phyloP scores from a whole-genome alignment of 2,888 invertebrate species.

The Rotaria socialis region DNA sequence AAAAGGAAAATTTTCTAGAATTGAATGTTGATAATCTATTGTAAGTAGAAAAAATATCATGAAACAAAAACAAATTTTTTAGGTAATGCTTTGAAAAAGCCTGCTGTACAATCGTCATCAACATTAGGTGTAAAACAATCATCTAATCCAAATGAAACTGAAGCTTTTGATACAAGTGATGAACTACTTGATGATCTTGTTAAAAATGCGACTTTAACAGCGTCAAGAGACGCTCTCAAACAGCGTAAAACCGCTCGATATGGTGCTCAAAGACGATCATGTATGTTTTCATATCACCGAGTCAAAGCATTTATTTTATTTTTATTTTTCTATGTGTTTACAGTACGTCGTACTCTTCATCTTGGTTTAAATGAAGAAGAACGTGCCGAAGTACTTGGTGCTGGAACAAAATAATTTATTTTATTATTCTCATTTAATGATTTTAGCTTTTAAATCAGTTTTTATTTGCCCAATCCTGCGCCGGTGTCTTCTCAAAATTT shows the following conservation, averaged over 20 bases:
- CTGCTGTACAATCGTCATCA: background rate
- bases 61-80: background rate
- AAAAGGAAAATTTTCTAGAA: no score
- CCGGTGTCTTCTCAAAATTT: background rate
- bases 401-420: background rate
- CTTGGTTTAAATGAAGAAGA: conserved; percentile 25
- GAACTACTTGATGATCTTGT: conserved; percentile 25
- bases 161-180: conserved; percentile 27
- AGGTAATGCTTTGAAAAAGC: background rate
- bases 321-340: no score
- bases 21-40: no score
- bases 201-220: conserved; percentile 5
- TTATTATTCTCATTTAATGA: background rate
- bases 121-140: background rate
- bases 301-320: background rate
- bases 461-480: background rate
- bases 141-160: conserved; percentile 16
- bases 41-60: no score
- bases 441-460: background rate
- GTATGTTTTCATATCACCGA: background rate
- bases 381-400: conserved; percentile 21
- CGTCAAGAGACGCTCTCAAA: background rate
- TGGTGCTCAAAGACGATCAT: background rate
- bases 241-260: conserved; percentile 25
- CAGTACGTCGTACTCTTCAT: conserved; percentile 31